Percentiles rank a stretch among this genome's conserved stretches.
phyloP scores from a whole-genome alignment of 2,888 invertebrate species.

The Drosophila anomalata region DNA sequence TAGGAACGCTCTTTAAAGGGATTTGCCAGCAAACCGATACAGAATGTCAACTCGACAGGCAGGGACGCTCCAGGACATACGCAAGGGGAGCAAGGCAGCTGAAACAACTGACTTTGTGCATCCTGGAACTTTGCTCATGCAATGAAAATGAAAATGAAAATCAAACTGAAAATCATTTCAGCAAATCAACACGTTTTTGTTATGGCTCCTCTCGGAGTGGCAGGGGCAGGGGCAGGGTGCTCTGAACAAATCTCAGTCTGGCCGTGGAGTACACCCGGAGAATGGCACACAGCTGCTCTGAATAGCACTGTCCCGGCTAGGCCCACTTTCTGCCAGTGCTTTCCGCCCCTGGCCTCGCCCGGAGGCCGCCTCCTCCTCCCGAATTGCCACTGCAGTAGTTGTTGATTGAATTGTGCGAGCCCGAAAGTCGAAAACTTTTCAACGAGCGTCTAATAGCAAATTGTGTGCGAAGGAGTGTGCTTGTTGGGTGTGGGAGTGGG shows the following conservation, averaged over 20 bases:
- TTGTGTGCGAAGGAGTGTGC: slow-evolving; percentile 21
- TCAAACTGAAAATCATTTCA: slow-evolving; percentile 36
- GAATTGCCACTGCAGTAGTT: slow-evolving; percentile 26
- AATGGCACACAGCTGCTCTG: background rate
- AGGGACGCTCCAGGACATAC: background rate
- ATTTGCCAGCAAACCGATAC: background rate
- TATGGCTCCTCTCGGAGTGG: slow-evolving; percentile 16
- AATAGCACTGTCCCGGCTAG: too few species aligned
- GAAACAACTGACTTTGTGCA: slow-evolving; percentile 47
- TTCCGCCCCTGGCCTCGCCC: background rate
- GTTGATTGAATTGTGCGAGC: slow-evolving; percentile 68
- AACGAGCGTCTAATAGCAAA: slow-evolving; percentile 58
- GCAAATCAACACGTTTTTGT: slow-evolving; percentile 61
- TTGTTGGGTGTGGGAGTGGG: slow-evolving; percentile 9
- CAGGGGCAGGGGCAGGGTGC: background rate
- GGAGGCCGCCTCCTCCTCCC: background rate
- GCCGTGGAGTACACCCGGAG: background rate
- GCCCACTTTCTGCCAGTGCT: background rate
- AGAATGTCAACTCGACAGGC: background rate
- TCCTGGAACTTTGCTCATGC: slow-evolving; percentile 43
- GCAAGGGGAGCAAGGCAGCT: slow-evolving; percentile 15
- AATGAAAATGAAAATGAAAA: slow-evolving; percentile 37
- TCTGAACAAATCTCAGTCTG: slow-evolving; percentile 24
- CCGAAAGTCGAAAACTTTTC: slow-evolving; percentile 66
- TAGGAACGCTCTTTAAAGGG: slow-evolving; percentile 1